Base-by-base conservation (phyloP, 2,113 vertebrate species). In the Falcunculus frontatus region DNA sequence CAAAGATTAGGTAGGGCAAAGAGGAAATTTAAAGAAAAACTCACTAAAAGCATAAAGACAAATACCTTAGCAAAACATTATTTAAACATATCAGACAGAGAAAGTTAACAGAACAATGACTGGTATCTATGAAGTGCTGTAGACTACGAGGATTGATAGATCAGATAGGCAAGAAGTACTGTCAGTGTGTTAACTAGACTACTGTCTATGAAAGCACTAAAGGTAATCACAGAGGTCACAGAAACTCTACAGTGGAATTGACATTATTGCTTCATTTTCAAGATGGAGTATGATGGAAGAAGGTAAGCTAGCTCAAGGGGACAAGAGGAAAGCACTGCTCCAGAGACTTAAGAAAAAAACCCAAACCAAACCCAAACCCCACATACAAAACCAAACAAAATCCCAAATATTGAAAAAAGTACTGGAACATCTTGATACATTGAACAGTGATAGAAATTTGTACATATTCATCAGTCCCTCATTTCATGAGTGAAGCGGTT, bases 21-120 rank as follows among this genome's bases (percentile, higher is more conserved):
- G 56, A 74, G 73, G 41, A 96, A 89, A 89, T 81, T 33, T 81
- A 82, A 93, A 87, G 68, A 78, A 92, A 92, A 95, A 87, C 23
- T 0, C 23, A 62, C 60, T 46, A 56, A 72, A 88, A 44, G 11
- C 59, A 78, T 86, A 46, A 68, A 75, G 60, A 92, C 56, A 93
- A 91, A 69, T 49, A 84, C 33, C 39, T 16, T 35, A 86, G 77
- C 22, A 84, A 92, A 62, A 59, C 8, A 50, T 37, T 60, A 37
- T 84, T 88, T 63, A 90, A 90, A 46, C 27, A 49, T 9, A 84
- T 59, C 32, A 62, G 74, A 65, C 21, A 87, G 44, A 67, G 56
- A 63, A 78, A 72, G 60, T 73, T 82, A 88, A 72, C 60, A 90
- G 29, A 59, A 47, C 73, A 92, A 75, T 23, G 23, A 84, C 8